These are phyloP conservation scores for Dinocampus coccinellae DNA, from an alignment of 2,888 invertebrate species.

Conservation along the genomic window DNA sequence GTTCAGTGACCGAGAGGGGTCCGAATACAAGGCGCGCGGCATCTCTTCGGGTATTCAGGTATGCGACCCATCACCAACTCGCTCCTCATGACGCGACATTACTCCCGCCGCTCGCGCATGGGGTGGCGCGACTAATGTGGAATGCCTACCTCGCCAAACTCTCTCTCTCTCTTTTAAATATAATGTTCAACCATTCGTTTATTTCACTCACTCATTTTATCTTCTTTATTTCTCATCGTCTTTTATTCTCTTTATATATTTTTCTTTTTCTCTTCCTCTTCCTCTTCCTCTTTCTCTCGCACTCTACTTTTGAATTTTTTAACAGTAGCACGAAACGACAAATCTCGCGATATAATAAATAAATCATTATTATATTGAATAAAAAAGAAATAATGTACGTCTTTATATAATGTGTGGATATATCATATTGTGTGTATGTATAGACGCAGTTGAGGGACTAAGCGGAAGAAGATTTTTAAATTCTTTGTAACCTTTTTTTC, in stretches of 20 bases:
- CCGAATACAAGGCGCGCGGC: background rate
- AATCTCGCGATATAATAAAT: no score
- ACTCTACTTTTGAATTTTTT: background rate
- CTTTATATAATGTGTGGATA: no score
- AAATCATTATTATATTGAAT: no score
- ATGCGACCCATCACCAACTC: slow-evolving; percentile 29
- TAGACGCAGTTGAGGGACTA: no score
- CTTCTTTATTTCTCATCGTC: no score
- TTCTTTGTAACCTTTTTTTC: background rate
- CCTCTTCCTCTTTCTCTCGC: background rate
- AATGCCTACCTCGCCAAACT: slow-evolving; percentile 12
- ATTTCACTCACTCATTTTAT: no score
- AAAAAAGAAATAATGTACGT: no score
- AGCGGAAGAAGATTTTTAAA: background rate
- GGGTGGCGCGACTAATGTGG: slow-evolving; percentile 29
- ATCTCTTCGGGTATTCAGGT: slow-evolving; percentile 20
- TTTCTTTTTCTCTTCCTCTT: background rate
- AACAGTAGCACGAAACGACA: no score
- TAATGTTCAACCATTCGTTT: background rate
- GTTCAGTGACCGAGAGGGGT: slow-evolving; percentile 23
- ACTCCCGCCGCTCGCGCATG: slow-evolving; percentile 12
- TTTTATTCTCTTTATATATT: no score
- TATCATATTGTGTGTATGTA: no score
- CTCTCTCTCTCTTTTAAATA: background rate
- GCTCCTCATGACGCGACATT: slow-evolving; percentile 25